A percentile compares a stretch with the other conserved stretches of the same genome.
Conservation (phyloP, 2,113 vertebrate genomes). For the Cebidichthys violaceus region DNA sequence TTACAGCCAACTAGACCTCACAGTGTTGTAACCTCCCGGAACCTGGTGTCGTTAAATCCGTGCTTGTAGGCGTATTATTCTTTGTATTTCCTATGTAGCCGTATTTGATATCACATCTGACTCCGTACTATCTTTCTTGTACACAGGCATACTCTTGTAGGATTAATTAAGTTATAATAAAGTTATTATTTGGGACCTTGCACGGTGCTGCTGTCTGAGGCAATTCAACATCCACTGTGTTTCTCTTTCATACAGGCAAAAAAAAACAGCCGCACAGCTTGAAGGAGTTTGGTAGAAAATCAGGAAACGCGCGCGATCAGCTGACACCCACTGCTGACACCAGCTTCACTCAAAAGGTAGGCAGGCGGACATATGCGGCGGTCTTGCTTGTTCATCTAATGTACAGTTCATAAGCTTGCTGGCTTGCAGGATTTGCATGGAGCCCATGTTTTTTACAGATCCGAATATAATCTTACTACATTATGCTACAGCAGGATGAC, state of each 20-base stretch:
- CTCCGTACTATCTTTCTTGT: neutral
- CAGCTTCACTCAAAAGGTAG: slow-evolving; percentile 19
- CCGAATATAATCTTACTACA: neutral
- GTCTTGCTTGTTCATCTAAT: neutral
- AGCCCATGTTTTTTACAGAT: neutral
- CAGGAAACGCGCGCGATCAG: neutral
- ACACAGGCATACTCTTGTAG: neutral
- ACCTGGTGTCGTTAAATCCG: neutral
- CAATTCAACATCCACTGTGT: neutral
- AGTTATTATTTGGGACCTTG: neutral
- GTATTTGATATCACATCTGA: neutral
- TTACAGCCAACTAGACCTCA: neutral
- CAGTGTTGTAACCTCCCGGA: neutral
- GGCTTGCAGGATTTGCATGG: slow-evolving; percentile 30
- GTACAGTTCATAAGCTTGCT: neutral
- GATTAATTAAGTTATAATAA: neutral
- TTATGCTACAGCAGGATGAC: neutral
- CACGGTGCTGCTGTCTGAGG: neutral
- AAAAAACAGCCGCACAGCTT: slow-evolving; percentile 8
- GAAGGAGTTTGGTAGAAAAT: neutral
- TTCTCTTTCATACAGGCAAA: neutral
- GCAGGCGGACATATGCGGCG: neutral
- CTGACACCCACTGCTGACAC: neutral
- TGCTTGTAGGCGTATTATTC: neutral
- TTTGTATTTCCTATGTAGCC: neutral